Evolutionary conservation across 2,113 vertebrate species (phyloP), one percentile per base, ranked within the genome.

Genomic region (Apteryx owenii): DNA sequence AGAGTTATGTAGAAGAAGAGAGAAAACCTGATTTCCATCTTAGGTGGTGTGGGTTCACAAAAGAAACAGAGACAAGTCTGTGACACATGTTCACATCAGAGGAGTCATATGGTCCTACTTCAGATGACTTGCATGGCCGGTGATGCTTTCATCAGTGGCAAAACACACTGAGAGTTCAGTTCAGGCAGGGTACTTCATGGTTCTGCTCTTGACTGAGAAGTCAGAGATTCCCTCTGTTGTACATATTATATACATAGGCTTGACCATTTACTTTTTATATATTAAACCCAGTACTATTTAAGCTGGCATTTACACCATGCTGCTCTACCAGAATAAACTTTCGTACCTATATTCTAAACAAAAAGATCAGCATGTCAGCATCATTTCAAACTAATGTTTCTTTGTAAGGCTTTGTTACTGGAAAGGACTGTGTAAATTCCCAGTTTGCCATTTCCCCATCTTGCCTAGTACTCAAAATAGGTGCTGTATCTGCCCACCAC

Each of bases 271-370:
- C 38, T 70, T n/a, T 73, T 81, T 19, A 42, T 19, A 19, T 8
- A 46, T 60, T n/a, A 20, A 1, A 3, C 14, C 19, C 62, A 65
- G 42, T 16, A 33, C 46, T 64, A 29, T n/a, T 60, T 42, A 87
- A 71, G 73, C 16, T 21, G 40, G 82, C 94, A 85, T 94, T 95
- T 91, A 92, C 38, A 64, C 31, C 44, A 73, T 5, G 3, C 48
- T 65, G 12, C 71, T 42, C 83, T 90, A 21, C 56, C 69, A 69
- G 83, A 90, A 84, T 53, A 95, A 94, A 89, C 66, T 92, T 72
- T 81, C 65, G 65, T 6, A 3, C 90, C 81, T 50, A 17, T 29
- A 44, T 28, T 84, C 60, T 73, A 90, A 93, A 92, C 73, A 92
- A 75, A 90, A 81, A 81, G 51, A 87, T 25, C 68, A 71, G n/a